These are phyloP conservation scores for Coenobita brevimanus DNA, from an alignment of 1,140 invertebrate species.

Conservation along the genomic window DNA sequence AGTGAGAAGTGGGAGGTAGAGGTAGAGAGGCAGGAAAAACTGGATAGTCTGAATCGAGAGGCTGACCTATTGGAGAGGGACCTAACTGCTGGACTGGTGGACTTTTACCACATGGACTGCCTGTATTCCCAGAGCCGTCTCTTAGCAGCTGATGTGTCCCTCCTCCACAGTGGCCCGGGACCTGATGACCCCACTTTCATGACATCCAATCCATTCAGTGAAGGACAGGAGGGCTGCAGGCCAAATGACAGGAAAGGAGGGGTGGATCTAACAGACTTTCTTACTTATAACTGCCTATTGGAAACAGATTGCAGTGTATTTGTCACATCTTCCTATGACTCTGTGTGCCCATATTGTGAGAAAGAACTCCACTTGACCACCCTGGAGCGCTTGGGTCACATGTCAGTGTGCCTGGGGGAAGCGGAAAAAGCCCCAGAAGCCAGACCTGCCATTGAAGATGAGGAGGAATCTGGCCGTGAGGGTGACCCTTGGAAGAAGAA, in stretches of 20 bases:
- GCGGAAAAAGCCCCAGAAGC: conserved; percentile 8
- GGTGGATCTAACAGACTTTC: conserved; percentile 84
- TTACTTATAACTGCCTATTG: conserved; percentile 84
- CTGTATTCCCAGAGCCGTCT: conserved; percentile 89
- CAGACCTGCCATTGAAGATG: neutral
- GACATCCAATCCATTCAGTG: conserved; percentile 81
- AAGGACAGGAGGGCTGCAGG: conserved; percentile 76
- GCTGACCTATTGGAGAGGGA: conserved; percentile 71
- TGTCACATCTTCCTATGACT: conserved; percentile 54
- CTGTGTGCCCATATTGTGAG: conserved; percentile 61
- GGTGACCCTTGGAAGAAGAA: conserved; percentile 48
- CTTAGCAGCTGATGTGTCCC: conserved; percentile 89
- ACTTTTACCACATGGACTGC: conserved; percentile 85
- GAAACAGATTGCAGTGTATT: conserved; percentile 55
- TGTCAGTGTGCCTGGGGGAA: conserved; percentile 41
- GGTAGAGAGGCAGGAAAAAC: conserved; percentile 60
- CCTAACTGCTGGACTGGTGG: conserved; percentile 81
- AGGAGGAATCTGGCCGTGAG: neutral
- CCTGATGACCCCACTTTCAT: conserved; percentile 70
- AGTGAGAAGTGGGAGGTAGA: no score
- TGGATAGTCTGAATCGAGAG: conserved; percentile 71
- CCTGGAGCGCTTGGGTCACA: conserved; percentile 60
- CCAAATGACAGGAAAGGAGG: conserved; percentile 87
- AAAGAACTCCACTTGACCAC: conserved; percentile 55
- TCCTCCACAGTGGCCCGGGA: conserved; percentile 79